Percentiles rank a stretch among this genome's conserved stretches.
Evolutionary conservation across 2,797 vertebrate species (phyloP).

Genomic region (Sebastolobus altivelis): DNA sequence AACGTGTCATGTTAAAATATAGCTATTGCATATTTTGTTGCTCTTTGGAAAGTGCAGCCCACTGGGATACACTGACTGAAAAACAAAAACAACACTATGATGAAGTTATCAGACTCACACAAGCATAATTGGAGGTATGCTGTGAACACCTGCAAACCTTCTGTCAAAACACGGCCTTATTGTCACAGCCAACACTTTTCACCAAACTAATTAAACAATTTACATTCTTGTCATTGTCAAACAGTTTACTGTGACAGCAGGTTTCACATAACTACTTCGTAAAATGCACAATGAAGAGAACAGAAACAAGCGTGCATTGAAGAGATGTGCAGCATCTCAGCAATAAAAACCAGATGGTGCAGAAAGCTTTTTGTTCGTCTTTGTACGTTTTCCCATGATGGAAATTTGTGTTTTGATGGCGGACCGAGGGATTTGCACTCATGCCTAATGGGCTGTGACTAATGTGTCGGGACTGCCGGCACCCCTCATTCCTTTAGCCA

Average conservation of each 20-base stretch:
- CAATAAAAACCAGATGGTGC: constrained; percentile 34
- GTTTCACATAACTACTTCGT: constrained; percentile 9
- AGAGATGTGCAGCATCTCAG: neutral
- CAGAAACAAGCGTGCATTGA: constrained; percentile 6
- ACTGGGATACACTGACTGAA: neutral
- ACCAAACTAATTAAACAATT: constrained; percentile 28
- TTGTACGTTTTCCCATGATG: constrained; percentile 36
- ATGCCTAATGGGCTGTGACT: constrained; percentile 51
- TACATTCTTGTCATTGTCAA: constrained; percentile 23
- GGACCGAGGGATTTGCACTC: constrained; percentile 30
- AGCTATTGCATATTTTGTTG: neutral
- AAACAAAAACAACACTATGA: neutral
- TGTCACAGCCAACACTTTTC: constrained; percentile 22
- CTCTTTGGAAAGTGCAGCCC: neutral
- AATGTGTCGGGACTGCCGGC: constrained; percentile 38
- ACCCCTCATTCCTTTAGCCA: constrained; percentile 35
- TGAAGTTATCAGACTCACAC: constrained; percentile 12
- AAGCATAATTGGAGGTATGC: constrained; percentile 17
- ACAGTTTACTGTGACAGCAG: constrained; percentile 24
- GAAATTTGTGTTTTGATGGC: constrained; percentile 41
- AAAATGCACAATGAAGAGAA: constrained; percentile 3
- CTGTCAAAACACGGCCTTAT: constrained; percentile 32
- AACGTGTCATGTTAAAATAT: neutral
- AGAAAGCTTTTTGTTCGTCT: constrained; percentile 30
- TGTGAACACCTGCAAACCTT: constrained; percentile 38